Base-by-base conservation (phyloP, 1,140 invertebrate genomes). In the Ectropis grisescens region DNA sequence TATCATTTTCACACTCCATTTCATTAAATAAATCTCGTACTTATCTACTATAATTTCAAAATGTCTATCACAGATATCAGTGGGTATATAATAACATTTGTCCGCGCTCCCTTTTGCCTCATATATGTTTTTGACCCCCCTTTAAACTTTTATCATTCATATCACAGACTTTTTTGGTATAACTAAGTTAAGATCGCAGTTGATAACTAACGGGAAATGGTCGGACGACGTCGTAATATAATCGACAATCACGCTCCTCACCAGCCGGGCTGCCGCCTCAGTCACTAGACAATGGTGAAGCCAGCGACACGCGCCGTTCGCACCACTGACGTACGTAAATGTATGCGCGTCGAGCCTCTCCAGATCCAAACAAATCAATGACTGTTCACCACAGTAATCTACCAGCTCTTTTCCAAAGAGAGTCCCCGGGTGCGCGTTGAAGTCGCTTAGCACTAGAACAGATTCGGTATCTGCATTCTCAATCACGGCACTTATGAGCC, bases 201-300 rank as follows among this genome's bases (percentile, higher is more conserved):
- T 16, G n/a, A 47, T 39, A 4, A 26, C 4, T 11, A 47, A 14
- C 1, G 37, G 44, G 23, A 15, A 14, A 14, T 47, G 44, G n/a
- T n/a, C n/a, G n/a, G n/a, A n/a, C n/a, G n/a, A n/a, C n/a, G n/a
- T n/a, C n/a, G n/a, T n/a, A n/a, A 25, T 31, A 34, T 41, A 40
- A 2, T 41, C 13, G 1, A 54, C 23, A 9, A 30, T 33, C 2
- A 19, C 32, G 13, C 24, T 26, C 1, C 1, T 2, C 1, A 51
- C 32, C 4, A 28, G 4, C 1, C 28, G 31, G 2, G 33, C 3
- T 0, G 35, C 54, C 1, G 54, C 48, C 24, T 15, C 29, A 22
- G 37, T 57, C 5, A 47, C 39, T 2, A 52, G 10, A 34, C 46
- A 49, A 34, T 56, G 53, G 14, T 56, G 41, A 1, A 50, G 47